Percentiles rank a stretch among this genome's conserved stretches.
Evolutionary conservation across 2,888 invertebrate species (phyloP).

Genomic region (Camptogramma bilineatum): DNA sequence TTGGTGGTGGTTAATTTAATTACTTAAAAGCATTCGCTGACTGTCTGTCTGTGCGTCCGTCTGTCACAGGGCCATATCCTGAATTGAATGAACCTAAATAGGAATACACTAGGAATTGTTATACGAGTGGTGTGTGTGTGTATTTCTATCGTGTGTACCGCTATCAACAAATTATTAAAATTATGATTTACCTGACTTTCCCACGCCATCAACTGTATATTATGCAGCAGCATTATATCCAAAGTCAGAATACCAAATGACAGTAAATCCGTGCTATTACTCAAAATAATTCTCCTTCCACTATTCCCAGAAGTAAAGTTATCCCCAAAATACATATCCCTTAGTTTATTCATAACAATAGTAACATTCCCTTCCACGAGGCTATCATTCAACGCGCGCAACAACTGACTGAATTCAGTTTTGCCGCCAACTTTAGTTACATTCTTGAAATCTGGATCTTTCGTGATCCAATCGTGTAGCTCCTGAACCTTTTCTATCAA

Average conservation of each 20-base stretch:
- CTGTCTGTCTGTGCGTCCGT: no score
- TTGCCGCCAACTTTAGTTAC: constrained; percentile 42
- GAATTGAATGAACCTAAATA: no score
- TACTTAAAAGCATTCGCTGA: no score
- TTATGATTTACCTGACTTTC: constrained; percentile 72
- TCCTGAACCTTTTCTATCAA: constrained; percentile 82
- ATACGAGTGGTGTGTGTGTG: no score
- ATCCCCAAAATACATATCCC: constrained; percentile 80
- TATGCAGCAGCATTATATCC: constrained; percentile 85
- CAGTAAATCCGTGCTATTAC: constrained; percentile 77
- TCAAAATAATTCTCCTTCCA: constrained; percentile 66
- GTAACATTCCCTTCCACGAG: constrained; percentile 79
- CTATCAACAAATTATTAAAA: no score
- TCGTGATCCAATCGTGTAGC: constrained; percentile 79
- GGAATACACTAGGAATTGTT: no score
- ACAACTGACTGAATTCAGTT: constrained; percentile 66
- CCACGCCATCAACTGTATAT: constrained; percentile 85
- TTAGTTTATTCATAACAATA: constrained; percentile 79
- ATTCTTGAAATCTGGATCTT: constrained; percentile 69
- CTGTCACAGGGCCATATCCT: no score
- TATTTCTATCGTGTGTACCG: no score
- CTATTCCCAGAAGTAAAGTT: constrained; percentile 62
- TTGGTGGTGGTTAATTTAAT: no score
- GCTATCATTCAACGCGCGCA: constrained; percentile 82
- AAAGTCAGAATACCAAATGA: constrained; percentile 85